Conservation (phyloP, 2,113 vertebrate genomes). For the Cryptotis parvus region DNA sequence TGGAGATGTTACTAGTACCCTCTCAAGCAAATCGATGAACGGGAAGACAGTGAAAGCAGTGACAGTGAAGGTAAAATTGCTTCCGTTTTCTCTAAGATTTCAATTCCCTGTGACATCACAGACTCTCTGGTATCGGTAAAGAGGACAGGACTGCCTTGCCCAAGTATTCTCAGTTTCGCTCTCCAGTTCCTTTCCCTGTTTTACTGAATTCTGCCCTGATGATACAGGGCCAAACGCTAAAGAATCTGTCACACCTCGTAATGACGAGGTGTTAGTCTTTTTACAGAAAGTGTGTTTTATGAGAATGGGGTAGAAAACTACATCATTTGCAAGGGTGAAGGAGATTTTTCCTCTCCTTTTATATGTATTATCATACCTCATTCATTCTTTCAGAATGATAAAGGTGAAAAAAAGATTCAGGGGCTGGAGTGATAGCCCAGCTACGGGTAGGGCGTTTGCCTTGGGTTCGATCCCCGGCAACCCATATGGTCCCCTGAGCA, state of each 20-base stretch:
- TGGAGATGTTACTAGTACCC: too few species aligned
- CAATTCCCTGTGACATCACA: neutral
- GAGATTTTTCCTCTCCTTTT: neutral
- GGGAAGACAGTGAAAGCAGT: too few species aligned
- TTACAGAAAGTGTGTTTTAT: neutral
- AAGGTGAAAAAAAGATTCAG: neutral
- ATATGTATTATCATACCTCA: neutral
- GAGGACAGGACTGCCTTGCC: neutral
- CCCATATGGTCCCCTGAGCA: too few species aligned
- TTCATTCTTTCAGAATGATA: conserved; percentile 30
- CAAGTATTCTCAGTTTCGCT: neutral
- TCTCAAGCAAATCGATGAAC: too few species aligned
- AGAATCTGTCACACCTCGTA: neutral
- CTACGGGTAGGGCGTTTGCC: too few species aligned
- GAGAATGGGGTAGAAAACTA: neutral
- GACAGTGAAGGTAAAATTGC: conserved; percentile 8
- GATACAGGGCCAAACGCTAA: neutral
- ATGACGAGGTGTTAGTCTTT: neutral
- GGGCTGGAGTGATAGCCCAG: too few species aligned
- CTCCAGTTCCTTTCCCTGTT: neutral
- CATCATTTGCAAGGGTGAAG: neutral
- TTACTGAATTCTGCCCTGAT: neutral
- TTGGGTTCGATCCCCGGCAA: too few species aligned
- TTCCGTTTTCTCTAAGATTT: neutral
- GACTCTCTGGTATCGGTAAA: neutral